A percentile compares a stretch with the other conserved stretches of the same genome.
Evolutionary conservation across 1,140 invertebrate species (phyloP).

Genomic region (Lordiphosa collinella): DNA sequence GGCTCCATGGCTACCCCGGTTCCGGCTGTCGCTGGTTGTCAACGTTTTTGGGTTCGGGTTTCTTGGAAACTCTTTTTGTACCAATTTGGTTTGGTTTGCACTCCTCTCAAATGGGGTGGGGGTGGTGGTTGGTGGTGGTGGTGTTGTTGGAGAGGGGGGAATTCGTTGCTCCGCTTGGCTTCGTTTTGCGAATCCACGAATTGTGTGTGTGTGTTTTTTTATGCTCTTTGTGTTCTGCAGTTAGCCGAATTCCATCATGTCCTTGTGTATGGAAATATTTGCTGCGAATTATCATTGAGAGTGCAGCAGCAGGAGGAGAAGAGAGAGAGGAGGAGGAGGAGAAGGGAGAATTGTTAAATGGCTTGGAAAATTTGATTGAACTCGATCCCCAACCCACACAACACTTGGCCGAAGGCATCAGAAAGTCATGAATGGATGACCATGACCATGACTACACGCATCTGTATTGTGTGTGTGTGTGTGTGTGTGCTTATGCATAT

Average conservation of each 20-base stretch:
- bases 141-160: not conserved
- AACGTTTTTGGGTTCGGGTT: slow-evolving; percentile 1
- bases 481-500: no score
- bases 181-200: slow-evolving; percentile 3
- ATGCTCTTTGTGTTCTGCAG: slow-evolving; percentile 3
- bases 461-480: no score
- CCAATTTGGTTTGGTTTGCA: not conserved
- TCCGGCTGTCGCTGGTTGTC: not conserved
- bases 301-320: not conserved
- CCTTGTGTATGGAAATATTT: slow-evolving; percentile 72
- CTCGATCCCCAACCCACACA: no score
- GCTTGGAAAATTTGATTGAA: no score
- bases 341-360: no score
- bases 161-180: not conserved
- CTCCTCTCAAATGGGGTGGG: not conserved
- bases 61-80: slow-evolving; percentile 5
- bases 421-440: no score
- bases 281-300: slow-evolving; percentile 23
- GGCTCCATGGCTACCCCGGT: slow-evolving; percentile 59
- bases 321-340: not conserved
- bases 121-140: no score
- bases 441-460: no score
- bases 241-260: slow-evolving; percentile 77
- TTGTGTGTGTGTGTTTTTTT: slow-evolving; percentile 7
- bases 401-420: no score